Percentiles rank a stretch among this genome's conserved stretches.
Evolutionary conservation across 1,140 invertebrate species (phyloP).

Genomic region (Mizuhopecten yessoensis): DNA sequence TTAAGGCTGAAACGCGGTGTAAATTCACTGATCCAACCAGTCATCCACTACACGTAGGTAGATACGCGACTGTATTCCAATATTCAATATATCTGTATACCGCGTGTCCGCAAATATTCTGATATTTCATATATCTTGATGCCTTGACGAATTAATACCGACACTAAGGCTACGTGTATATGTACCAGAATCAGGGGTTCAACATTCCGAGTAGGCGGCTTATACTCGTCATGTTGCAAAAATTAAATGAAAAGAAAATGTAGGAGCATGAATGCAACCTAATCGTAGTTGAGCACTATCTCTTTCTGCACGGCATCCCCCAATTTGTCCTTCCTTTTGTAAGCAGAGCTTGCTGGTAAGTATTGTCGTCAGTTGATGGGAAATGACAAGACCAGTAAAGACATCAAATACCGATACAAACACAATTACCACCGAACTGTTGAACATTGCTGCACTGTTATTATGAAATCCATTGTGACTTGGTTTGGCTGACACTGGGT

Average conservation of each 20-base stretch:
- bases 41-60: no score
- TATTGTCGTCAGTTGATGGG: background rate
- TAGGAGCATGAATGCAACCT: constrained; percentile 15
- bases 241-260: constrained; percentile 10
- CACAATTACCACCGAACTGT: background rate
- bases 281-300: background rate
- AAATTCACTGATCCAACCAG: no score
- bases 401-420: background rate
- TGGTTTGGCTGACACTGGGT: no score
- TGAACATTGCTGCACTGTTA: background rate
- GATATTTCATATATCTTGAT: no score
- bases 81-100: no score
- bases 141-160: background rate
- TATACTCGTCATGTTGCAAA: background rate
- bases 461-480: background rate
- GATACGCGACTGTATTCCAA: no score
- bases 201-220: no score
- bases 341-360: background rate
- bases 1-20: no score
- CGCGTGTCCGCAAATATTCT: no score
- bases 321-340: background rate
- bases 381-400: background rate
- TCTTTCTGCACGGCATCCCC: background rate
- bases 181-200: background rate
- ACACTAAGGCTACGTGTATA: background rate